A percentile compares a stretch with the other conserved stretches of the same genome.
Conservation (phyloP, 1,140 invertebrate genomes). For the Adelges cooleyi region DNA sequence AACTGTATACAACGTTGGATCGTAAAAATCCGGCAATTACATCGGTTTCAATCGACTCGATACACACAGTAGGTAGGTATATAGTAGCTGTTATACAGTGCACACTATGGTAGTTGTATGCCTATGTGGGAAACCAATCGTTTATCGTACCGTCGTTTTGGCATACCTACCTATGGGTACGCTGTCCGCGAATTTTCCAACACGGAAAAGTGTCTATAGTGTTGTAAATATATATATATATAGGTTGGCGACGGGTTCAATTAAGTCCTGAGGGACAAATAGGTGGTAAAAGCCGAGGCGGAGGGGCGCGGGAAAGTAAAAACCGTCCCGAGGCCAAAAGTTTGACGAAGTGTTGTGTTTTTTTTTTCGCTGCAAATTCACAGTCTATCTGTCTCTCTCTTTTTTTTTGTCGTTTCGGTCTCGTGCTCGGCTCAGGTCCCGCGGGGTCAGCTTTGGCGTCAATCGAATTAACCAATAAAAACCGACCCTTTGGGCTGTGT, state of each 20-base stretch:
- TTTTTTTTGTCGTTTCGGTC: too few species aligned
- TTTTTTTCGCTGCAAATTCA: neutral
- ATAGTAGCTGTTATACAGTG: too few species aligned
- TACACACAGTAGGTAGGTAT: too few species aligned
- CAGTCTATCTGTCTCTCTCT: neutral
- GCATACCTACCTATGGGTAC: too few species aligned
- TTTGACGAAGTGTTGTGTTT: conserved; percentile 27
- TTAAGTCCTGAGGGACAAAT: conserved; percentile 17
- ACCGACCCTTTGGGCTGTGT: conserved; percentile 1
- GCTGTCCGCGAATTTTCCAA: too few species aligned
- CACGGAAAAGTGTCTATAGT: too few species aligned
- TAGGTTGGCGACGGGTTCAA: conserved; percentile 19
- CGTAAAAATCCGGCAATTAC: conserved; percentile 27
- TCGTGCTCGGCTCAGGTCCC: neutral
- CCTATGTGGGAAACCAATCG: too few species aligned
- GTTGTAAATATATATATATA: too few species aligned
- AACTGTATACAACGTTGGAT: neutral
- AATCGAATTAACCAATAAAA: conserved; percentile 28
- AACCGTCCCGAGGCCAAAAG: conserved; percentile 23
- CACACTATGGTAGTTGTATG: too few species aligned
- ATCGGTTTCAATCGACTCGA: neutral
- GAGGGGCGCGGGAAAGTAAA: neutral
- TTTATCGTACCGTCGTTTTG: too few species aligned
- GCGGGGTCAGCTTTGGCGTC: conserved; percentile 5
- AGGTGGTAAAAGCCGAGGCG: neutral